These are phyloP conservation scores for Ischnus inquisitorius DNA, from an alignment of 2,888 invertebrate species.

Conservation along the genomic window DNA sequence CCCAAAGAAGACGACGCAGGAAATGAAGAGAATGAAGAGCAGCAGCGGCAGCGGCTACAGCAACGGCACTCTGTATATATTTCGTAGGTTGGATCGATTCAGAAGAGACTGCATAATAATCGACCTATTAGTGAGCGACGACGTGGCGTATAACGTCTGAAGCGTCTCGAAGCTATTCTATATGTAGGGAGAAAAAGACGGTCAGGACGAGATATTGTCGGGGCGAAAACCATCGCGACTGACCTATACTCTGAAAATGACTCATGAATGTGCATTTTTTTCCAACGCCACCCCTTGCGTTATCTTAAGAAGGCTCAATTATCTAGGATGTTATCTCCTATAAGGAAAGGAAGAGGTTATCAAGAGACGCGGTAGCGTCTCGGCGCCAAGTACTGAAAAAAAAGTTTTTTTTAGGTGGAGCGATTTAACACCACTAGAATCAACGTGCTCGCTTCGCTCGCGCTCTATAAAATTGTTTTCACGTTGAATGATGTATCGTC, in stretches of 20 bases:
- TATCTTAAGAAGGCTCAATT: too few relatives aligned
- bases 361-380: too few relatives aligned
- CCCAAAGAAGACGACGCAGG: neutral
- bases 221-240: conserved; percentile 56
- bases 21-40: neutral
- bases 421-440: too few relatives aligned
- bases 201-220: conserved; percentile 24
- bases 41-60: too few relatives aligned
- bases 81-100: conserved; percentile 55
- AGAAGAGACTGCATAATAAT: conserved; percentile 67
- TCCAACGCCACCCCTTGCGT: conserved; percentile 36
- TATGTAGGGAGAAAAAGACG: conserved; percentile 7
- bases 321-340: too few relatives aligned
- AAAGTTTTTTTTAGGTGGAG: too few relatives aligned
- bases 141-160: conserved; percentile 22
- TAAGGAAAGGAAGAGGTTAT: too few relatives aligned
- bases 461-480: too few relatives aligned
- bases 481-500: too few relatives aligned
- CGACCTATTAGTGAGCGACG: conserved; percentile 52
- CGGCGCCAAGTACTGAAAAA: too few relatives aligned
- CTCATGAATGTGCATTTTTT: conserved; percentile 45
- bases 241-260: conserved; percentile 44
- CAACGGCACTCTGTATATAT: conserved; percentile 10
- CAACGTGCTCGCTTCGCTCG: too few relatives aligned
- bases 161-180: neutral